phyloP scores from a whole-genome alignment of 2,113 vertebrate genomes.

The Albula goreensis region DNA sequence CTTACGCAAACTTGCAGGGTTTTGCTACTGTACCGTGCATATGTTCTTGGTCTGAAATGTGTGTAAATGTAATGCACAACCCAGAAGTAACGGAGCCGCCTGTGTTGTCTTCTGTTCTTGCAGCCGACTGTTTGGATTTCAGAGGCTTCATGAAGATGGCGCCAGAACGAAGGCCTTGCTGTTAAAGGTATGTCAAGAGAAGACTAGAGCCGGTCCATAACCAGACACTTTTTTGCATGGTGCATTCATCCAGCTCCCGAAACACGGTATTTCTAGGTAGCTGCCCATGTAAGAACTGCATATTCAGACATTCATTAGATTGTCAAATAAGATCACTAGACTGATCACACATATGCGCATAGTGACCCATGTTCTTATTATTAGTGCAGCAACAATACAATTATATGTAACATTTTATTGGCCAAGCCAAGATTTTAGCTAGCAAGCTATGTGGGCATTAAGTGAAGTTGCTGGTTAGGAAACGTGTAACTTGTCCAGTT shows the following conservation, averaged over 20 bases:
- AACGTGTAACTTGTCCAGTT: background rate
- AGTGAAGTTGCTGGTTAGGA: background rate
- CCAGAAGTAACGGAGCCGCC: slow-evolving; percentile 70
- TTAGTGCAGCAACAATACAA: background rate
- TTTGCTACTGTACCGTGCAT: slow-evolving; percentile 12
- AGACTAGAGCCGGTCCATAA: slow-evolving; percentile 30
- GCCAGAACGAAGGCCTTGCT: slow-evolving; percentile 97
- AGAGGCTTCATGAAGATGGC: slow-evolving; percentile 98
- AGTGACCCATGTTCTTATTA: background rate
- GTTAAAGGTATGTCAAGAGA: slow-evolving; percentile 82
- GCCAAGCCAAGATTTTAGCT: background rate
- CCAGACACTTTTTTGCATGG: slow-evolving; percentile 36
- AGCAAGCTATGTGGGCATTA: background rate
- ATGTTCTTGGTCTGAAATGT: slow-evolving; percentile 30
- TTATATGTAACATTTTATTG: background rate
- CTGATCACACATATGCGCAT: background rate
- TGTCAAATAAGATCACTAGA: background rate
- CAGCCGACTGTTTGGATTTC: slow-evolving; percentile 94
- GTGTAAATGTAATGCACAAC: slow-evolving; percentile 43
- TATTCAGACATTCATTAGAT: background rate
- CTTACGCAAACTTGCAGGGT: background rate
- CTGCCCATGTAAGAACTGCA: background rate
- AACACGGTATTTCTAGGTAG: background rate
- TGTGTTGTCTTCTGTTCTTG: slow-evolving; percentile 73
- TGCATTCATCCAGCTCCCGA: slow-evolving; percentile 31